Conservation (phyloP, 2,888 invertebrate genomes). For the Cepaea hortensis region DNA sequence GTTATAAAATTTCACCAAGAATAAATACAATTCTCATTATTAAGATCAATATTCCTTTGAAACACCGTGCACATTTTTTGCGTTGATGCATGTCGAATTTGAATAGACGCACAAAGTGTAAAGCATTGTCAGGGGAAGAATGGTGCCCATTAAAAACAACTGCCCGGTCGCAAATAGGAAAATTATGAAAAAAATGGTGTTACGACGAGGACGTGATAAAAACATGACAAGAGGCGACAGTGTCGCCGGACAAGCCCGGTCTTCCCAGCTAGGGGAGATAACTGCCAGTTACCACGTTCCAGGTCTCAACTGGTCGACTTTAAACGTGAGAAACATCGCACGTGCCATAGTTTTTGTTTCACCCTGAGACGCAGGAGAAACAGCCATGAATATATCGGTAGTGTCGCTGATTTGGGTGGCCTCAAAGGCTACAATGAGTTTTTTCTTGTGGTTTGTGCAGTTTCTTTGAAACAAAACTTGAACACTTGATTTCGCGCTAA, state of each 20-base stretch:
- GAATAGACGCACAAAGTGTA: neutral
- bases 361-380: neutral
- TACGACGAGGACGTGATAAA: slow-evolving; percentile 10
- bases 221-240: neutral
- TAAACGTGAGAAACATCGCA: slow-evolving; percentile 15
- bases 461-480: neutral
- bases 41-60: neutral
- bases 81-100: neutral
- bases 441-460: slow-evolving; percentile 2
- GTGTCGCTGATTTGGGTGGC: slow-evolving; percentile 9
- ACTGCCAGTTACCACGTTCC: neutral
- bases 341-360: slow-evolving; percentile 15
- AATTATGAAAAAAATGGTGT: neutral
- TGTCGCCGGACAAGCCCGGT: neutral
- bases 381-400: neutral
- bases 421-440: slow-evolving; percentile 5
- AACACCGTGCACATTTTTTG: neutral
- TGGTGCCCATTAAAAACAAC: neutral
- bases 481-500: neutral
- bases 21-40: slow-evolving; percentile 22
- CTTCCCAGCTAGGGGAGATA: neutral
- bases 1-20: neutral
- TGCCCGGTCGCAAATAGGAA: neutral
- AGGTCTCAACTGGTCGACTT: neutral
- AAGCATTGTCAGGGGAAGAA: neutral